Evolutionary conservation across 2,797 vertebrate species (phyloP).

Genomic region (Apogon talboti): DNA sequence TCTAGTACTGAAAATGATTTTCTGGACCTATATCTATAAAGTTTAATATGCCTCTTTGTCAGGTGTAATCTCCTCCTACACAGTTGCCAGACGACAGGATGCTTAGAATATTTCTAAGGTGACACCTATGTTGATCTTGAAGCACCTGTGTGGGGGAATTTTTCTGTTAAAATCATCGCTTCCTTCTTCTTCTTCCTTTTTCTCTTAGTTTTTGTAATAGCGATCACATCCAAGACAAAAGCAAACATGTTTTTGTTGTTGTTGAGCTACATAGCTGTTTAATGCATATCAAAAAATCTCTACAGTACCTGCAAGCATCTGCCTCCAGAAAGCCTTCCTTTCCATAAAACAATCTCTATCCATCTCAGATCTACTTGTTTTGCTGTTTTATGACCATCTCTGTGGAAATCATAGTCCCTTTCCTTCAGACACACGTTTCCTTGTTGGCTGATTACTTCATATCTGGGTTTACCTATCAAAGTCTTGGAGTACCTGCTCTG

Average conservation of each 20-base stretch:
- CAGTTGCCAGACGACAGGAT: slow-evolving; percentile 11
- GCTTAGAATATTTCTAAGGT: slow-evolving; percentile 36
- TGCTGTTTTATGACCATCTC: slow-evolving; percentile 5
- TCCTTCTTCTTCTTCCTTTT: background rate
- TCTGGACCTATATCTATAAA: too few species aligned
- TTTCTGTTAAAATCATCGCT: slow-evolving; percentile 15
- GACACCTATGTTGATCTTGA: slow-evolving; percentile 12
- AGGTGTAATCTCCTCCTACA: background rate
- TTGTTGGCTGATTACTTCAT: slow-evolving; percentile 2
- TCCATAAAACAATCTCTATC: background rate
- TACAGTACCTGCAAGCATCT: slow-evolving; percentile 64
- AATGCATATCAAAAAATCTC: background rate
- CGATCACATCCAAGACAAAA: background rate
- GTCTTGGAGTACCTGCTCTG: slow-evolving; percentile 2
- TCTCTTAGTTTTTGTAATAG: background rate
- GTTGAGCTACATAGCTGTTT: background rate
- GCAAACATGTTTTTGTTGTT: background rate
- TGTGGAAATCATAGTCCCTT: background rate
- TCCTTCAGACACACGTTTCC: slow-evolving; percentile 9
- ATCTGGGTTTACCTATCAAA: slow-evolving; percentile 37
- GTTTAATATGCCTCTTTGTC: background rate
- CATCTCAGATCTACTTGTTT: slow-evolving; percentile 32
- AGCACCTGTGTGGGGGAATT: slow-evolving; percentile 10
- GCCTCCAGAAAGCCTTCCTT: slow-evolving; percentile 16
- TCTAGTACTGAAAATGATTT: too few species aligned